Conservation (phyloP, 2,888 invertebrate species). For the Ecdyonurus torrentis region DNA sequence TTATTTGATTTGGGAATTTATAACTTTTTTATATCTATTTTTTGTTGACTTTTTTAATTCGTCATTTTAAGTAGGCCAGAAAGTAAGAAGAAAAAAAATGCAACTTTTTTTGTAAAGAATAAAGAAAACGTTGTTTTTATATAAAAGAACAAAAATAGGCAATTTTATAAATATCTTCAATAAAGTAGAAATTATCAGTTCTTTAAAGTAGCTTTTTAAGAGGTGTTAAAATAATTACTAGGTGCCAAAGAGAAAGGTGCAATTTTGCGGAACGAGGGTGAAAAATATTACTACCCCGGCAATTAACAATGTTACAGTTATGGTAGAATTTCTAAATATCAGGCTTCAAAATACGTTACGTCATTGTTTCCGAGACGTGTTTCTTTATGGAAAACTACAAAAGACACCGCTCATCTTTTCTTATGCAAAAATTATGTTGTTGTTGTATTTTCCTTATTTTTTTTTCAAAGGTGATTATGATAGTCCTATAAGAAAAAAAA, state of each 20-base stretch:
- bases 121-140: not conserved
- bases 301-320: not conserved
- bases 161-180: not conserved
- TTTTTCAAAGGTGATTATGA: not conserved
- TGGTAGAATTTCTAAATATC: too few relatives aligned
- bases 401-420: not conserved
- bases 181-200: not conserved
- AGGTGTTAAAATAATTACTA: not conserved
- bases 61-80: too few relatives aligned
- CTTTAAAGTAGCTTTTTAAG: not conserved
- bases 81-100: too few relatives aligned
- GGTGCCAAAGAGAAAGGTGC: not conserved
- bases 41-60: too few relatives aligned
- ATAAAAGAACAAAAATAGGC: not conserved
- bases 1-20: too few relatives aligned
- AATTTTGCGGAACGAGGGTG: not conserved
- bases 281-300: not conserved
- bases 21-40: too few relatives aligned
- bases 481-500: too few relatives aligned
- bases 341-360: not conserved
- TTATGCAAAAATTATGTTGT: not conserved
- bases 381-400: not conserved
- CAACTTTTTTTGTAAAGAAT: too few relatives aligned
- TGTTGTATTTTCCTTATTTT: not conserved
- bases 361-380: too few relatives aligned